phyloP scores from a whole-genome alignment of 1,140 invertebrate species.

The Wasmannia auropunctata region DNA sequence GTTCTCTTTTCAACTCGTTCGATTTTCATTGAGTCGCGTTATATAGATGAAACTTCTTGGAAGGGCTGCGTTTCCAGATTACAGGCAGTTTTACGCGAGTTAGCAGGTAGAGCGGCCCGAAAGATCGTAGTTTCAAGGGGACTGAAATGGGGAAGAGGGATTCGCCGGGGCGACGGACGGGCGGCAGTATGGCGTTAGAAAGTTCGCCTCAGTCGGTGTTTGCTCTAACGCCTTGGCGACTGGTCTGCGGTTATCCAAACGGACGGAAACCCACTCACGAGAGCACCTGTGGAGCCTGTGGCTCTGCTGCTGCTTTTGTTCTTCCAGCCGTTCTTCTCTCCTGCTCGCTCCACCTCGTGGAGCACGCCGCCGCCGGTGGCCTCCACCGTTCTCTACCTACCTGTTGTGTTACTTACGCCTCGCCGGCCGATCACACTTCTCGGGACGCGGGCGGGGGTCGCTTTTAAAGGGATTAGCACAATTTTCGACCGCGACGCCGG shows the following conservation, averaged over 20 bases:
- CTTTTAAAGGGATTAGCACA: conserved; percentile 79
- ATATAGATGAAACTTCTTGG: background rate
- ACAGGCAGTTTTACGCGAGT: conserved; percentile 56
- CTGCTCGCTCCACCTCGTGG: background rate
- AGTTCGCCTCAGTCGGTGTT: conserved; percentile 72
- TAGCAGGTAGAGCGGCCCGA: conserved; percentile 60
- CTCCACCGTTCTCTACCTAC: conserved; percentile 65
- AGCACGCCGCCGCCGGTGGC: conserved; percentile 50
- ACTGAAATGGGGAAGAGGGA: conserved; percentile 13
- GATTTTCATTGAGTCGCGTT: background rate
- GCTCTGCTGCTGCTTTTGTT: conserved; percentile 76
- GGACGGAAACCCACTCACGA: conserved; percentile 66
- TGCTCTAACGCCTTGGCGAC: conserved; percentile 76
- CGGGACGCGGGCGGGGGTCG: conserved; percentile 56
- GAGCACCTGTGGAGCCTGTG: conserved; percentile 79
- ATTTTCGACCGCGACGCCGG: conserved; percentile 66
- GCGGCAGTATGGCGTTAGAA: conserved; percentile 72
- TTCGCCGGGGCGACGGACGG: too few species aligned
- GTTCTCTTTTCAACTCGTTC: background rate
- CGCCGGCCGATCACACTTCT: conserved; percentile 67
- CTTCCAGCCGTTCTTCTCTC: conserved; percentile 59
- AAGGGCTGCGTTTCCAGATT: conserved; percentile 18
- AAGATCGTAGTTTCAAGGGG: conserved; percentile 25
- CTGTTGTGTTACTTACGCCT: conserved; percentile 74
- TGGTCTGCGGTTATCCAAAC: conserved; percentile 72